These are phyloP conservation scores for Spilogale gracilis DNA, from an alignment of 2,113 vertebrate species.

Conservation along the genomic window DNA sequence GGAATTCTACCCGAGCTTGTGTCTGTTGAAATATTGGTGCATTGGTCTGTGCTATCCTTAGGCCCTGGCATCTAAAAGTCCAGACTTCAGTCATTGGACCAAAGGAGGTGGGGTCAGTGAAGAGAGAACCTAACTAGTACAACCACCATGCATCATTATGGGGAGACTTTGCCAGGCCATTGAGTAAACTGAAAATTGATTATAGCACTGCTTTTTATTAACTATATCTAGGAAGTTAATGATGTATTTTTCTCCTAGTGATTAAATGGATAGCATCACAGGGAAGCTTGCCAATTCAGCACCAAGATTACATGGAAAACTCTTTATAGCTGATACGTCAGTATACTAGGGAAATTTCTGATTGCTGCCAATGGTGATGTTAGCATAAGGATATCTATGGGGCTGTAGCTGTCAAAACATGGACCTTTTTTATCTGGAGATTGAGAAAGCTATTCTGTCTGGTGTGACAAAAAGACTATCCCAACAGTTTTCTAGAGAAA, in stretches of 20 bases:
- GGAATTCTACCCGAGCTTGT: not conserved
- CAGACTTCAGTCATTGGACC: not conserved
- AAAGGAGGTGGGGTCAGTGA: not conserved
- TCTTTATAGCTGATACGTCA: not conserved
- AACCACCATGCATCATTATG: not conserved
- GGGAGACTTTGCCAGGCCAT: not conserved
- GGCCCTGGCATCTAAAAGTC: not conserved
- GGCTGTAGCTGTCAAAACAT: not conserved
- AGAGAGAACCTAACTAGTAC: not conserved
- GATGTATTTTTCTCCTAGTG: not conserved
- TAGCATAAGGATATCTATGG: not conserved
- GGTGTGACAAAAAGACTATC: not conserved
- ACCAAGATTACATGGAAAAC: not conserved
- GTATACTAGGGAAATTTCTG: not conserved
- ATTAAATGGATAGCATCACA: not conserved
- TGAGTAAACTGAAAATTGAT: not conserved
- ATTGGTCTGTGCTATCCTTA: not conserved
- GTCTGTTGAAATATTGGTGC: not conserved
- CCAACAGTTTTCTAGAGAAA: not conserved
- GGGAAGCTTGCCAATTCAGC: not conserved
- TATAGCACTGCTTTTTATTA: not conserved
- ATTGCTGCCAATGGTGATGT: not conserved
- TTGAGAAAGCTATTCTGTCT: not conserved
- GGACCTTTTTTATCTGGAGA: not conserved
- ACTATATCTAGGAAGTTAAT: not conserved